Evolutionary conservation across 2,888 invertebrate genomes (phyloP).

Genomic region (Thelaira solivaga): DNA sequence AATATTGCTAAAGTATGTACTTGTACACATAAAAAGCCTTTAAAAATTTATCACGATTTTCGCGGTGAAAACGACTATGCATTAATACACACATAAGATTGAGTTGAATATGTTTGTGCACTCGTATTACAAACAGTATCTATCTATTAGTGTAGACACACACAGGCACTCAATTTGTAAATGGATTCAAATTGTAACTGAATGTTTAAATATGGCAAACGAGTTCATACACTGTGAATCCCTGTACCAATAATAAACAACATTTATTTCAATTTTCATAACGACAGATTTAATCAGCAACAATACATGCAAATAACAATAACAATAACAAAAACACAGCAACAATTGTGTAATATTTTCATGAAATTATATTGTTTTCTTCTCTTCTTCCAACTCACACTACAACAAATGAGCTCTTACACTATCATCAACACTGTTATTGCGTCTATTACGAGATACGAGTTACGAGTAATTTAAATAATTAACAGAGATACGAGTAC

Average conservation of each 20-base stretch:
- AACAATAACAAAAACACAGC: conserved; percentile 5
- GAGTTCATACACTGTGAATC: too few relatives aligned
- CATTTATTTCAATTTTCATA: conserved; percentile 47
- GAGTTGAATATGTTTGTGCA: too few relatives aligned
- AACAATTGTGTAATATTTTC: neutral
- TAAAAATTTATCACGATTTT: conserved; percentile 43
- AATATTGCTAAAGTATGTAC: neutral
- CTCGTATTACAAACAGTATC: too few relatives aligned
- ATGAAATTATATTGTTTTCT: conserved; percentile 26
- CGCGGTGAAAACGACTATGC: conserved; percentile 29
- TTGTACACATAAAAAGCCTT: neutral
- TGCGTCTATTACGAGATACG: neutral
- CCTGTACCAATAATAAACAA: conserved; percentile 33
- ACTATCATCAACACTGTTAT: neutral
- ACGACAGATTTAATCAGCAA: conserved; percentile 52
- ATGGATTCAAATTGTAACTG: conserved; percentile 10
- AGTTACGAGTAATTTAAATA: conserved; percentile 10
- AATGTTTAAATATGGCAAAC: neutral
- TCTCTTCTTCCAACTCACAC: too few relatives aligned
- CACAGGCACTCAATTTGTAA: conserved; percentile 4
- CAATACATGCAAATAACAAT: conserved; percentile 8
- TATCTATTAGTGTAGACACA: conserved; percentile 8
- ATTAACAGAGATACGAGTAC: neutral
- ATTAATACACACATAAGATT: neutral
- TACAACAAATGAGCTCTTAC: neutral